A percentile compares a stretch with the other conserved stretches of the same genome.
Conservation (phyloP, 2,797 vertebrate species). For the Malurus leucopterus region DNA sequence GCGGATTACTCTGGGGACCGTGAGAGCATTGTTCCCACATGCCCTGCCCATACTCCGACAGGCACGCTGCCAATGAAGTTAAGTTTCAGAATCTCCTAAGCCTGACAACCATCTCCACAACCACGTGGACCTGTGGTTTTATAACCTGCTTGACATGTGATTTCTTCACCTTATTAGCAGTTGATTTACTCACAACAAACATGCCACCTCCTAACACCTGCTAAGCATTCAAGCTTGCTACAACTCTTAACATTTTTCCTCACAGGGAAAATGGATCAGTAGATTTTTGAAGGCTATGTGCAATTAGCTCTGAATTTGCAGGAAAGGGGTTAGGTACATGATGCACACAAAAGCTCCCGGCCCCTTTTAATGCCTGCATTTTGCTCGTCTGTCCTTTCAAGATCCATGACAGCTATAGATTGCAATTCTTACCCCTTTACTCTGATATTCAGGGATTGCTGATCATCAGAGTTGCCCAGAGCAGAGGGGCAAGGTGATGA, state of each 20-base stretch:
- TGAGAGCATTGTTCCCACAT: slow-evolving; percentile 27
- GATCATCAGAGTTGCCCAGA: neutral
- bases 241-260: neutral
- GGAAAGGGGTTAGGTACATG: neutral
- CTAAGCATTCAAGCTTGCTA: neutral
- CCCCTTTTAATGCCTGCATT: neutral
- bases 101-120: slow-evolving; percentile 21
- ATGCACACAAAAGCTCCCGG: neutral
- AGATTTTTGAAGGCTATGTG: neutral
- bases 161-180: slow-evolving; percentile 54
- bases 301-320: neutral
- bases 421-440: neutral
- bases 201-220: slow-evolving; percentile 4
- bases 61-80: slow-evolving; percentile 29
- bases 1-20: neutral
- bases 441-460: neutral
- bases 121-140: slow-evolving; percentile 58
- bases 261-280: neutral
- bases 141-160: slow-evolving; percentile 55
- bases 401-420: rapidly evolving
- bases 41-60: neutral
- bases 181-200: slow-evolving; percentile 24
- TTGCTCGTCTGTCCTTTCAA: neutral
- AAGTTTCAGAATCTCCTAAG: slow-evolving; percentile 61
- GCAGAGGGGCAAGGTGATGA: neutral